Percentiles rank a stretch among this genome's conserved stretches.
Evolutionary conservation across 2,888 invertebrate genomes (phyloP).

Genomic region (Pomacea canaliculata): DNA sequence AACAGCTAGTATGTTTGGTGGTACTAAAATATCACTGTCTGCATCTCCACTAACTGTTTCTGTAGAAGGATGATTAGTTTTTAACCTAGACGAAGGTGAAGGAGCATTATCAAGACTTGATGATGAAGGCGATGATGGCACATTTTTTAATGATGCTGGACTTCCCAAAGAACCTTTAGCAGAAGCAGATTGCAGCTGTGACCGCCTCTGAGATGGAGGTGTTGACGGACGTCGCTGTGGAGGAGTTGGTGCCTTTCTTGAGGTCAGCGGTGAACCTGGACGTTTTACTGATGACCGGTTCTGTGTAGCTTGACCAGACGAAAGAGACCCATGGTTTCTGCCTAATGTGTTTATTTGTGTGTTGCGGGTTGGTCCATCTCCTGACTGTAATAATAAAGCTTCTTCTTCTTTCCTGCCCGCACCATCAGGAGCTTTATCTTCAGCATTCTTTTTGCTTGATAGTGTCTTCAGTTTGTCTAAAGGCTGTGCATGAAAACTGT

Average conservation of each 20-base stretch:
- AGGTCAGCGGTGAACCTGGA: slow-evolving; percentile 17
- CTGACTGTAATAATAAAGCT: slow-evolving; percentile 25
- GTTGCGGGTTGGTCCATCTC: slow-evolving; percentile 28
- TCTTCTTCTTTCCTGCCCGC: slow-evolving; percentile 25
- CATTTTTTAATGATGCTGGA: slow-evolving; percentile 20
- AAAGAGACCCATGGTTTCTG: too few relatives aligned
- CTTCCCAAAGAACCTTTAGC: slow-evolving; percentile 18
- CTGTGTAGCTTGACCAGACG: too few relatives aligned
- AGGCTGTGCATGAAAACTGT: slow-evolving; percentile 39
- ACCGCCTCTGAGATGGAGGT: slow-evolving; percentile 23
- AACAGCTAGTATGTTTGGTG: slow-evolving; percentile 15
- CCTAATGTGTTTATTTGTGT: slow-evolving; percentile 27
- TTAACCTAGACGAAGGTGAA: slow-evolving; percentile 17
- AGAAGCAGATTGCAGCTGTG: slow-evolving; percentile 2
- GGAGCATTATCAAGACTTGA: slow-evolving; percentile 25
- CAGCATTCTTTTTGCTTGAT: slow-evolving; percentile 21
- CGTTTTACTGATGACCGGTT: slow-evolving; percentile 15
- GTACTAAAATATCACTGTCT: slow-evolving; percentile 11
- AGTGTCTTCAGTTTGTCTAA: slow-evolving; percentile 29
- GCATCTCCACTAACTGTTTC: slow-evolving; percentile 8
- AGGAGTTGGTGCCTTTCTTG: slow-evolving; percentile 7
- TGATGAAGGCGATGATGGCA: slow-evolving; percentile 24
- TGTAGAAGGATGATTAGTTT: slow-evolving; percentile 4
- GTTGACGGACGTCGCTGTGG: slow-evolving; percentile 18
- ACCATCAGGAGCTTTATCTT: background rate